These are phyloP conservation scores for cat (Felis catus) DNA, from an alignment of 2,113 vertebrate species.

Conservation along the genomic window F.catus_Fca126_mat1.0 CM031419.1:148680001-148680500, in stretches of 20 bases:
- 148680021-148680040: background rate
- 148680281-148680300: too few relatives aligned
- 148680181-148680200: background rate
- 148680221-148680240: background rate
- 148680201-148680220: background rate
- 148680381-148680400: too few relatives aligned
- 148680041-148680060: background rate
- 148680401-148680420: too few relatives aligned
- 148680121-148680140: background rate
- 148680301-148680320: too few relatives aligned
- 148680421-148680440: background rate
- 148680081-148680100: background rate
- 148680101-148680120: background rate
- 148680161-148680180: background rate
- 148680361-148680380: too few relatives aligned
- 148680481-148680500: background rate
- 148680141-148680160: background rate
- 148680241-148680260: background rate
- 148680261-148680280: too few relatives aligned
- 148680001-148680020: background rate
- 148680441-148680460: background rate
- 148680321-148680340: too few relatives aligned
- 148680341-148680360: too few relatives aligned
- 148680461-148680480: background rate
- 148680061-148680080: background rate